phyloP scores from a whole-genome alignment of 1,140 invertebrate genomes.

The Harpegnathos saltator region DNA sequence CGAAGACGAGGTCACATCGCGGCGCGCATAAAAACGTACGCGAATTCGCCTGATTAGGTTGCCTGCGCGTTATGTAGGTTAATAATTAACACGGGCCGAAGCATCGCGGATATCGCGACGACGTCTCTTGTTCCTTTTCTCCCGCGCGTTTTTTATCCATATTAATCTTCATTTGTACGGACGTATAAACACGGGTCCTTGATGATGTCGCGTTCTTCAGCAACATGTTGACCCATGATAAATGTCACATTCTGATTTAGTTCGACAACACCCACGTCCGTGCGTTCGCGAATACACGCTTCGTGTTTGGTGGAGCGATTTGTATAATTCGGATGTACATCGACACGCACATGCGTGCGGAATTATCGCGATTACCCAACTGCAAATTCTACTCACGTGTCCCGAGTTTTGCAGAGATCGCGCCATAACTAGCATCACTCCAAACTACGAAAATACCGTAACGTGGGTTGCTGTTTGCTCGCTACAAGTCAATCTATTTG shows the following conservation, averaged over 20 bases:
- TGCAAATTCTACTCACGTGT: too few relatives aligned
- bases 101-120: constrained; percentile 24
- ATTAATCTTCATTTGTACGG: constrained; percentile 13
- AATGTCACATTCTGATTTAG: constrained; percentile 16
- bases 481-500: too few relatives aligned
- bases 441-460: too few relatives aligned
- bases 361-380: too few relatives aligned
- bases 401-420: too few relatives aligned
- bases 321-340: too few relatives aligned
- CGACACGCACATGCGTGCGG: too few relatives aligned
- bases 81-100: constrained; percentile 25
- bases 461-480: too few relatives aligned
- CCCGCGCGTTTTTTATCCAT: background rate
- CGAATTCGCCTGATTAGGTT: background rate
- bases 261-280: background rate
- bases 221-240: background rate
- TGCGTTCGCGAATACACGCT: background rate
- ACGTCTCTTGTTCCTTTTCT: background rate
- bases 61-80: constrained; percentile 11
- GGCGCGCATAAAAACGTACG: constrained; percentile 23
- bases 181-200: background rate
- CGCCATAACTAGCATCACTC: too few relatives aligned
- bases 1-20: constrained; percentile 20
- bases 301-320: too few relatives aligned
- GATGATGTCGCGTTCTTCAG: background rate